phyloP scores from a whole-genome alignment of 1,140 invertebrate species.

The Proales similis region DNA sequence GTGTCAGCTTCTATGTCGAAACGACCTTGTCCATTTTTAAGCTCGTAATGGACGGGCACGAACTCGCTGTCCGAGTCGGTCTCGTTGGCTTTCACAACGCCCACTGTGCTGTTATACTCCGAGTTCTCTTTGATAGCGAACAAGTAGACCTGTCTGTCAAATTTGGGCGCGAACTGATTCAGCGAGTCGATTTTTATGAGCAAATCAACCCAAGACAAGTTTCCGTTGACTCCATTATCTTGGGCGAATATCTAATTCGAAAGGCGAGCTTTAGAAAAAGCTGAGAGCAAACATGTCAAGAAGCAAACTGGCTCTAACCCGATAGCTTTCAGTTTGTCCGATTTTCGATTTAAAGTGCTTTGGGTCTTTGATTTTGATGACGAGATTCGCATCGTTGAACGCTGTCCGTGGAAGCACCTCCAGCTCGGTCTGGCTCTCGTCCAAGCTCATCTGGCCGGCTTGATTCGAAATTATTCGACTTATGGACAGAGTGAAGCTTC shows the following conservation, averaged over 20 bases:
- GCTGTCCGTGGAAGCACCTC: slow-evolving; percentile 22
- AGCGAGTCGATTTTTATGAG: slow-evolving; percentile 9
- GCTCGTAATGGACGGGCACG: slow-evolving; percentile 41
- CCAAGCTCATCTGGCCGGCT: background rate
- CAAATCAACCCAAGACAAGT: background rate
- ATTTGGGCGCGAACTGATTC: slow-evolving; percentile 2
- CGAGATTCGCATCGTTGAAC: slow-evolving; percentile 32
- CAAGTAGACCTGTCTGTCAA: slow-evolving; percentile 41
- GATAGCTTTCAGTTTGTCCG: background rate
- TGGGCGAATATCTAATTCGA: slow-evolving; percentile 20
- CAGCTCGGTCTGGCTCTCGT: background rate
- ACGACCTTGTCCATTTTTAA: slow-evolving; percentile 53
- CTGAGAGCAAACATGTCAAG: too few species aligned
- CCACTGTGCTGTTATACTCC: slow-evolving; percentile 4
- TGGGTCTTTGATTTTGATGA: slow-evolving; percentile 23
- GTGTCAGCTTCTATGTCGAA: slow-evolving; percentile 70
- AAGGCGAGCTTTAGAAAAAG: slow-evolving; percentile 9
- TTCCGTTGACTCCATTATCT: slow-evolving; percentile 31
- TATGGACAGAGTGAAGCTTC: slow-evolving; percentile 30
- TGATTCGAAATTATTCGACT: background rate
- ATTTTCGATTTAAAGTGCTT: slow-evolving; percentile 12
- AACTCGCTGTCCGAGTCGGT: background rate
- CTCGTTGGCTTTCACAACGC: slow-evolving; percentile 10
- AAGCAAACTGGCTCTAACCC: too few species aligned
- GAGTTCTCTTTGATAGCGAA: slow-evolving; percentile 23